Base-by-base conservation (phyloP, 2,888 invertebrate genomes). In the Tetragonisca angustula region DNA sequence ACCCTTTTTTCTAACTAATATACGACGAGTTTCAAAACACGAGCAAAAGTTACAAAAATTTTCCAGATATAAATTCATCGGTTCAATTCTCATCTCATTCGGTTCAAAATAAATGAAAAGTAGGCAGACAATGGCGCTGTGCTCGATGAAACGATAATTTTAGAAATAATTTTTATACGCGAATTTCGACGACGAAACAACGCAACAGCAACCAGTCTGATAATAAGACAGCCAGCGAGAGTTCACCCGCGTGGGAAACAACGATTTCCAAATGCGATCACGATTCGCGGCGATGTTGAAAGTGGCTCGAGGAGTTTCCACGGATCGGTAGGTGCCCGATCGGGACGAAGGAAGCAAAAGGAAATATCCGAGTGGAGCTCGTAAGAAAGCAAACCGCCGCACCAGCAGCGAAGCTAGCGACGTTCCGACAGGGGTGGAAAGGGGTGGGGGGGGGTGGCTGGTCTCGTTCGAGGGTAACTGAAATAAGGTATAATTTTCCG, bases 401-500 rank as follows among this genome's bases (percentile, higher is more conserved):
- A 6, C 52, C 6, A 24, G 61, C 17, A 27, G 19, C 24, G 61
- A 27, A 32, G 6, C 24, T 61, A 27, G 19, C 27, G 19, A 19
- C 4, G 61, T 19, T 27, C 19, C 19, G 9, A 43, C 43, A 13
- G 56, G 50, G 17, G 21, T 11, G 54, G 27, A 24, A 24, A 19
- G 1, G 17, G 2, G n/a, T 4, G 5, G 9, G 1, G 17, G 2
- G n/a, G 13, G 5, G 9, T 17, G 52, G 68, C 76, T 54, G 65
- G 75, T 80, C 87, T 85, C 82, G 82, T 85, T 86, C 81, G 87
- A 91, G 90, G 91, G 91, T 90, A 90, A 91, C 90, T 91, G 88
- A 88, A 94, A 94, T 94, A 94, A 94, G 94, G 94, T 94, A 94
- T 94, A 94, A 94, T 94, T 94, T 94, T 94, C 93, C 94, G 94